phyloP scores from a whole-genome alignment of 1,140 invertebrate species.

The Phthorimaea operculella region DNA sequence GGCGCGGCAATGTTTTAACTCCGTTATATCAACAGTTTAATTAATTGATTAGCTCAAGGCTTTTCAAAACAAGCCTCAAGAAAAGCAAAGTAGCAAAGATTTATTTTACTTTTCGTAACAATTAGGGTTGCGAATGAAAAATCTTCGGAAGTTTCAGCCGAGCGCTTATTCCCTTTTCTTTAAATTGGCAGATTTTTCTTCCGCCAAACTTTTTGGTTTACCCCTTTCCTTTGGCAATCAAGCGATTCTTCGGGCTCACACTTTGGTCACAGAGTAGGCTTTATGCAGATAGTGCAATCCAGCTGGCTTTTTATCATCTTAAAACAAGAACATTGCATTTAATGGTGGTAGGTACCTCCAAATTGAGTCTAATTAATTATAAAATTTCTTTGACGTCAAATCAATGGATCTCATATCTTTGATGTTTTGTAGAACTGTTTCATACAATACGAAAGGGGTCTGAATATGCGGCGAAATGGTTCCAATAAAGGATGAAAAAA shows the following conservation, averaged over 20 bases:
- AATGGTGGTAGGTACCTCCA: no score
- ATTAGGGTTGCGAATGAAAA: conserved; percentile 66
- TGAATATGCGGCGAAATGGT: no score
- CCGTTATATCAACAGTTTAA: conserved; percentile 37
- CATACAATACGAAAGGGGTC: no score
- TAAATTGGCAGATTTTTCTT: conserved; percentile 63
- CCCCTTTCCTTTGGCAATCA: conserved; percentile 59
- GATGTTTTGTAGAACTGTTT: no score
- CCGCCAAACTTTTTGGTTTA: conserved; percentile 55
- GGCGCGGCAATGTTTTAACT: conserved; percentile 9
- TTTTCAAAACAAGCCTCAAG: conserved; percentile 33
- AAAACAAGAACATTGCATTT: no score
- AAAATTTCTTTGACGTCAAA: no score
- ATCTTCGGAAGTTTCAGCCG: conserved; percentile 49
- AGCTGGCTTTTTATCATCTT: no score
- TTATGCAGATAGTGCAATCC: neutral
- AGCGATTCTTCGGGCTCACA: conserved; percentile 34
- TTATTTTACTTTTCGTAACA: conserved; percentile 60
- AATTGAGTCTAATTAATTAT: no score
- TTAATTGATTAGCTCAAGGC: conserved; percentile 51
- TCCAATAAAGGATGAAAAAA: no score
- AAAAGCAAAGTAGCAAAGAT: conserved; percentile 48
- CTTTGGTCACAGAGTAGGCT: conserved; percentile 26
- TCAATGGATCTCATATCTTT: no score
- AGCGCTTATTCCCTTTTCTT: conserved; percentile 51